Evolutionary conservation across 2,113 vertebrate species (phyloP).

Genomic region (Siniperca knerii): DNA sequence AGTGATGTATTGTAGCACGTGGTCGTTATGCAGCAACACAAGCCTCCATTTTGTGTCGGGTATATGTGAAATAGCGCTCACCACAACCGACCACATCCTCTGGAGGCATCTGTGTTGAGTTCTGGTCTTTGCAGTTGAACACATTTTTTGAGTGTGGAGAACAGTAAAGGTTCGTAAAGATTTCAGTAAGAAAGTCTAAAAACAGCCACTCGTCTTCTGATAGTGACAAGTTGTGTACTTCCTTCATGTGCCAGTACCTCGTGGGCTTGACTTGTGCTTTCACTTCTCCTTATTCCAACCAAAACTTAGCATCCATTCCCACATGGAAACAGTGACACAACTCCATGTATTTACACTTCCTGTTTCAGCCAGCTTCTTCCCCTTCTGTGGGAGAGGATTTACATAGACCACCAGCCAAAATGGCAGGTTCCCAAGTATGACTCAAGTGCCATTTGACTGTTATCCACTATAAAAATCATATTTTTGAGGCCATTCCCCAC

Average conservation of each 20-base stretch:
- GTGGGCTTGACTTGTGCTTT: conserved; percentile 36
- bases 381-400: background rate
- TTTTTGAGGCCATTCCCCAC: too few relatives aligned
- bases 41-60: conserved; percentile 19
- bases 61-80: background rate
- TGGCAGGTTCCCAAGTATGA: background rate
- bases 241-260: background rate
- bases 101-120: background rate
- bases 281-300: conserved; percentile 20
- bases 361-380: conserved; percentile 10
- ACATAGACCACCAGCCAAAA: background rate
- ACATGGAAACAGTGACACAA: background rate
- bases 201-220: background rate
- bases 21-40: conserved; percentile 20
- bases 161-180: background rate
- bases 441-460: background rate
- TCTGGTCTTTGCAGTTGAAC: background rate
- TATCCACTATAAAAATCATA: background rate
- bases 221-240: background rate
- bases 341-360: conserved; percentile 3
- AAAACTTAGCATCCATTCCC: accelerated
- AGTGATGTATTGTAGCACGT: background rate
- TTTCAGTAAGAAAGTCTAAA: background rate
- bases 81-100: background rate
- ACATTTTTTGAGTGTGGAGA: background rate